Evolutionary conservation across 2,797 vertebrate species (phyloP).

Genomic region (Paedocypris micromegethes): DNA sequence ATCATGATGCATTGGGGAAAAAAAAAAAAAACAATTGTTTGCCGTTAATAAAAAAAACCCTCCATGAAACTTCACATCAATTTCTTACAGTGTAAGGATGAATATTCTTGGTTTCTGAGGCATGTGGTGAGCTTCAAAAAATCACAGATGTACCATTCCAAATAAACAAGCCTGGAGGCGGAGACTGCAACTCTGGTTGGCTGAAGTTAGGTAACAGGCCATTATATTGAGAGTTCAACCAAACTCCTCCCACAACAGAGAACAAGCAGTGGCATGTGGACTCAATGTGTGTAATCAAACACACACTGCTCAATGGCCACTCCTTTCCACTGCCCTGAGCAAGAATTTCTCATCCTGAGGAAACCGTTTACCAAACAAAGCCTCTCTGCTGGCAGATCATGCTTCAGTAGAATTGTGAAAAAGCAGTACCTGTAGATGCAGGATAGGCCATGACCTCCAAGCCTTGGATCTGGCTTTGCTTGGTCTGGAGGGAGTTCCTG

Average conservation of each 20-base stretch:
- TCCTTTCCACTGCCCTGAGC: not conserved
- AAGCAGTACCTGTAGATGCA: slow-evolving; percentile 47
- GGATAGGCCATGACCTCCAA: slow-evolving; percentile 36
- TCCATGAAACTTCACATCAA: too few relatives aligned
- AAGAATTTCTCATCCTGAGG: not conserved
- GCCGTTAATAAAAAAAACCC: too few relatives aligned
- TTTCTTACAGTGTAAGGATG: too few relatives aligned
- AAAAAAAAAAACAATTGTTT: too few relatives aligned
- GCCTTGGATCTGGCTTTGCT: slow-evolving; percentile 50
- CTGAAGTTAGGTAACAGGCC: slow-evolving; percentile 14
- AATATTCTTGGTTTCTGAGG: too few relatives aligned
- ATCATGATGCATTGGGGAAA: too few relatives aligned
- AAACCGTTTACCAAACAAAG: not conserved
- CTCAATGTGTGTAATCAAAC: not conserved
- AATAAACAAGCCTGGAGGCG: slow-evolving; percentile 23
- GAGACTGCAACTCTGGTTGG: slow-evolving; percentile 4
- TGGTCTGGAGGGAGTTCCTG: slow-evolving; percentile 53
- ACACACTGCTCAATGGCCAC: not conserved
- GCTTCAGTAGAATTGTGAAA: not conserved
- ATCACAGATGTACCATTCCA: not conserved
- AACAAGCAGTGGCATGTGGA: slow-evolving; percentile 45
- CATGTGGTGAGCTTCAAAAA: too few relatives aligned
- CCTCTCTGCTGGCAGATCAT: not conserved
- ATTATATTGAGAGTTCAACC: slow-evolving; percentile 16
- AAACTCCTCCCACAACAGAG: slow-evolving; percentile 1